Conservation (phyloP, 2,113 vertebrate species). For the Symphodus melops region DNA sequence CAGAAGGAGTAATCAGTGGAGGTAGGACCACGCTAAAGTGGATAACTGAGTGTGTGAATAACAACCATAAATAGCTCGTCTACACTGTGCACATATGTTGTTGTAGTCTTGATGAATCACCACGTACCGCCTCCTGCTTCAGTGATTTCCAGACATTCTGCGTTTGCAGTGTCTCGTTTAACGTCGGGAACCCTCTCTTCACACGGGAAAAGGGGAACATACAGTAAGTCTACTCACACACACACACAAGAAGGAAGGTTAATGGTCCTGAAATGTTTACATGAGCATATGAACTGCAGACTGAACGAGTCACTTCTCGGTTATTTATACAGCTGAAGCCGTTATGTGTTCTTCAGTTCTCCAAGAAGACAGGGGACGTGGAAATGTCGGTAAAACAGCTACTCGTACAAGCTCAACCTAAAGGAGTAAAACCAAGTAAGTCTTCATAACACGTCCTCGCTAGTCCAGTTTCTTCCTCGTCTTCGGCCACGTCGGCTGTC, state of each 20-base stretch:
- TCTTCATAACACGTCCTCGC: not conserved
- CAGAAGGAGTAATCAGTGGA: no score
- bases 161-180: slow-evolving; percentile 3
- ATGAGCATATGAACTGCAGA: not conserved
- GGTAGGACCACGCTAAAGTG: no score
- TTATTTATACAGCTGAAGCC: not conserved
- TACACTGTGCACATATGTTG: not conserved
- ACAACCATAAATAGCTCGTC: no score
- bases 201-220: slow-evolving; percentile 2
- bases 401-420: not conserved
- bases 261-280: slow-evolving; percentile 31
- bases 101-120: not conserved
- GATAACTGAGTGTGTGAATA: no score
- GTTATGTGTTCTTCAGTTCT: no score
- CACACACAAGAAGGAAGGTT: not conserved
- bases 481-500: no score
- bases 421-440: not conserved
- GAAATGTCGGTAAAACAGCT: no score
- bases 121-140: not conserved
- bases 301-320: no score
- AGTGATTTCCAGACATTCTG: slow-evolving; percentile 34
- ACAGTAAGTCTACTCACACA: not conserved
- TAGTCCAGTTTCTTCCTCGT: not conserved
- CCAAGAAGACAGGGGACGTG: no score
- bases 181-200: slow-evolving; percentile 24